Evolutionary conservation across 2,113 vertebrate genomes (phyloP).

Genomic region (Herpetotheres cachinnans): DNA sequence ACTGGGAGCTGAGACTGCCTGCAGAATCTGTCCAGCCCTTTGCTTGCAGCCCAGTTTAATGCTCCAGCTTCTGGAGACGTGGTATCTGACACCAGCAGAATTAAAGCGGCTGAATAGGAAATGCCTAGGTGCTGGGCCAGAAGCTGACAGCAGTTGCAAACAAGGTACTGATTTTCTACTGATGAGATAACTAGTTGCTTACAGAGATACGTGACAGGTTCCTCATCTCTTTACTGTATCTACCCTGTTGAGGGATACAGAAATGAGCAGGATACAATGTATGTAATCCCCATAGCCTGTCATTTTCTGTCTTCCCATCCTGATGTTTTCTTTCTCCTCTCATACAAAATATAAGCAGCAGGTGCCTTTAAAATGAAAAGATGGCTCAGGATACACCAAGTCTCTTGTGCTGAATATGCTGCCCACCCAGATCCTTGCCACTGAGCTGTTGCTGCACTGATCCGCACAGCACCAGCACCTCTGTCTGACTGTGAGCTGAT

Average conservation of each 20-base stretch:
- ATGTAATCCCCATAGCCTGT: not conserved
- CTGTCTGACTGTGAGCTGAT: rapidly evolving
- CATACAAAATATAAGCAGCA: not conserved
- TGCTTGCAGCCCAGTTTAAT: not conserved
- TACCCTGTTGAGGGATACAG: not conserved
- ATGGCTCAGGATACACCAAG: not conserved
- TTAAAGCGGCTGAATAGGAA: not conserved
- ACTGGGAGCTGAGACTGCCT: not conserved
- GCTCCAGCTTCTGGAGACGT: not conserved
- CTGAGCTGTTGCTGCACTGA: not conserved
- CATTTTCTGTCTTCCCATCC: not conserved
- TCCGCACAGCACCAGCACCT: not conserved
- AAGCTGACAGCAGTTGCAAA: not conserved
- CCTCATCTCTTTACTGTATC: not conserved
- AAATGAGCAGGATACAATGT: not conserved
- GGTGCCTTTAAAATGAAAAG: not conserved
- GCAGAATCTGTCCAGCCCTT: not conserved
- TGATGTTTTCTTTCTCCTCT: not conserved
- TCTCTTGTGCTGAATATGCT: not conserved
- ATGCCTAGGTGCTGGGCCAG: not conserved
- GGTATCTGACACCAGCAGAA: not conserved
- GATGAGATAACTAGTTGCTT: not conserved
- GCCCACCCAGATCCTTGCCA: not conserved
- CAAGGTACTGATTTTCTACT: not conserved
- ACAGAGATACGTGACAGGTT: not conserved